These are phyloP conservation scores for Eupithecia dodoneata DNA, from an alignment of 2,888 invertebrate genomes.

Conservation along the genomic window DNA sequence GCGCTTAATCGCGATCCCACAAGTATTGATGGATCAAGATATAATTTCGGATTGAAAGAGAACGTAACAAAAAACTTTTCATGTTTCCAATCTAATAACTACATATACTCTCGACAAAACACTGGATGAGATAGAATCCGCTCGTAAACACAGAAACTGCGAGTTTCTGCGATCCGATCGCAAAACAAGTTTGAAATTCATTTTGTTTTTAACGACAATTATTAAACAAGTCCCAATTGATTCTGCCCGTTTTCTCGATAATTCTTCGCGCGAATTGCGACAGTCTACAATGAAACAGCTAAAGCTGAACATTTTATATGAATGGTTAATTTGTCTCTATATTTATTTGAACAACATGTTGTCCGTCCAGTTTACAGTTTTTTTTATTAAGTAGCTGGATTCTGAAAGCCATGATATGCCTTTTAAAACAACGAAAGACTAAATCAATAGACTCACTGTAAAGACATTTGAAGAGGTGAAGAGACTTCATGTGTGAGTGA, in stretches of 20 bases:
- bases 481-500: background rate
- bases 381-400: background rate
- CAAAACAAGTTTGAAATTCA: conserved; percentile 30
- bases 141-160: conserved; percentile 30
- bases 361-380: background rate
- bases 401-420: background rate
- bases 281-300: background rate
- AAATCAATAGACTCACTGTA: background rate
- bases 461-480: background rate
- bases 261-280: conserved; percentile 22
- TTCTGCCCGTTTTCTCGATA: conserved; percentile 36
- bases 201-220: conserved; percentile 31
- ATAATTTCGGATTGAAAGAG: conserved; percentile 1
- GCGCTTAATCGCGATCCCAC: background rate
- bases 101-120: conserved; percentile 1
- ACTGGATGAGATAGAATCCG: conserved; percentile 24
- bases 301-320: background rate
- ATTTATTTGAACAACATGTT: background rate
- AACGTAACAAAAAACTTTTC: background rate
- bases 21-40: background rate
- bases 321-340: background rate
- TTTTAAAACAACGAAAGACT: background rate
- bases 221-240: conserved; percentile 35
- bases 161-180: conserved; percentile 20
- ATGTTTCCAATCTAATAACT: conserved; percentile 2